These are phyloP conservation scores for Epizoanthus rinbou DNA, from an alignment of 92 coral and sea anemone species.

Conservation along the genomic window DNA sequence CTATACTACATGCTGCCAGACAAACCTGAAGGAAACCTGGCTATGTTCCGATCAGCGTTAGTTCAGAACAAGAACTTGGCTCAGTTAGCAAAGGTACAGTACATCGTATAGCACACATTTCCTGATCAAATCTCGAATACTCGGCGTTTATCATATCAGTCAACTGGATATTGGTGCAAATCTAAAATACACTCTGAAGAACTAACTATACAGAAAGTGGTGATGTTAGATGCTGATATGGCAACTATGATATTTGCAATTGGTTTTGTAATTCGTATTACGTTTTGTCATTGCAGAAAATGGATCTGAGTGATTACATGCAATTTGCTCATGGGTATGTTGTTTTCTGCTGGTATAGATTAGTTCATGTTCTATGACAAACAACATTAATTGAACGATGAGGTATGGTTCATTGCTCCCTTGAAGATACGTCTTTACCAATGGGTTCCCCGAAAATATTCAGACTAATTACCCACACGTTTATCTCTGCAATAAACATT, in stretches of 20 bases:
- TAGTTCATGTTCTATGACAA: not conserved
- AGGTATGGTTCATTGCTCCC: too few species aligned
- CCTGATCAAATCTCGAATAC: not conserved
- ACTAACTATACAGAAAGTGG: not conserved
- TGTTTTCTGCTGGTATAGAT: not conserved
- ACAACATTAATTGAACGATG: too few species aligned
- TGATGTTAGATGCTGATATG: not conserved
- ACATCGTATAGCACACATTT: not conserved
- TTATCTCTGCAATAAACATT: not conserved
- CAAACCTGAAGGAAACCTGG: conserved; percentile 82
- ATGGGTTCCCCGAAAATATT: too few species aligned
- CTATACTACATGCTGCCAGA: conserved; percentile 90
- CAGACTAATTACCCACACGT: too few species aligned
- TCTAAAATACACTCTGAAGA: not conserved
- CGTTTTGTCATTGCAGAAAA: conserved; percentile 61
- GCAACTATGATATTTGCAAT: too few species aligned
- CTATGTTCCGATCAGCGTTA: conserved; percentile 85
- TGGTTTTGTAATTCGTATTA: not conserved
- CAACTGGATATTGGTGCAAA: too few species aligned
- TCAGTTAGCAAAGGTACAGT: conserved; percentile 82
- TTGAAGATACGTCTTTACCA: too few species aligned
- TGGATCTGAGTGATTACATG: conserved; percentile 86
- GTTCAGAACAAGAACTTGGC: conserved; percentile 94
- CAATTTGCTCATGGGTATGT: conserved; percentile 96
- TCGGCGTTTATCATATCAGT: too few species aligned